A percentile compares a stretch with the other conserved stretches of the same genome.
Conservation (phyloP, 2,797 vertebrate species). For the Mallotus villosus region DNA sequence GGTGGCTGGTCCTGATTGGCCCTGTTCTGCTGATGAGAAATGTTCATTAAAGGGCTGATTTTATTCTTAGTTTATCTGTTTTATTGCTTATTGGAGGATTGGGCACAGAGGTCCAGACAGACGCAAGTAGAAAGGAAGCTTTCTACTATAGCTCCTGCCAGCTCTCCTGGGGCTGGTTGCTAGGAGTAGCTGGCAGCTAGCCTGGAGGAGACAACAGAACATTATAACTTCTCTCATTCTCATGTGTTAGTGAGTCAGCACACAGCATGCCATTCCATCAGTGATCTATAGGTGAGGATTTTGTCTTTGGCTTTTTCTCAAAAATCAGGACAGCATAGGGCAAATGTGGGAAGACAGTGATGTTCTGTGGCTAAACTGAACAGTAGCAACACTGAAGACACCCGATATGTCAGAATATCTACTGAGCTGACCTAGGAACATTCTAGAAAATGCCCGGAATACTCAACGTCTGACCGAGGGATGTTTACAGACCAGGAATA, state of each 20-base stretch:
- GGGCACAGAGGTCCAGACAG: neutral
- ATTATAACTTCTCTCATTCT: too few species aligned
- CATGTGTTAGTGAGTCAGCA: too few species aligned
- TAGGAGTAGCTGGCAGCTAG: neutral
- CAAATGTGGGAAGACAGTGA: too few species aligned
- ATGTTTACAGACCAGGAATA: neutral
- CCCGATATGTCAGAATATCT: too few species aligned
- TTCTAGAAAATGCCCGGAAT: neutral
- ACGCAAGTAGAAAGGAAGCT: too few species aligned
- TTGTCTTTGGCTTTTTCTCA: neutral
- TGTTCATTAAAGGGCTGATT: constrained; percentile 86
- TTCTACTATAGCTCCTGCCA: neutral
- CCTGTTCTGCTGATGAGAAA: constrained; percentile 60
- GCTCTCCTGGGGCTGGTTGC: neutral
- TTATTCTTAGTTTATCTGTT: constrained; percentile 62
- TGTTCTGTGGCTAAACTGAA: too few species aligned
- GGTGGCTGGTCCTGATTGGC: neutral
- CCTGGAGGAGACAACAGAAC: neutral
- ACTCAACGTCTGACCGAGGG: neutral
- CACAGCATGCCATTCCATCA: neutral
- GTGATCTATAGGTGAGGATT: neutral
- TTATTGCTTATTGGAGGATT: neutral
- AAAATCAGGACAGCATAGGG: neutral
- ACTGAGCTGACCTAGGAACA: neutral
- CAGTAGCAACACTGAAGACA: too few species aligned